phyloP scores from a whole-genome alignment of 1,140 invertebrate species.

The Drosophila equinoxialis region DNA sequence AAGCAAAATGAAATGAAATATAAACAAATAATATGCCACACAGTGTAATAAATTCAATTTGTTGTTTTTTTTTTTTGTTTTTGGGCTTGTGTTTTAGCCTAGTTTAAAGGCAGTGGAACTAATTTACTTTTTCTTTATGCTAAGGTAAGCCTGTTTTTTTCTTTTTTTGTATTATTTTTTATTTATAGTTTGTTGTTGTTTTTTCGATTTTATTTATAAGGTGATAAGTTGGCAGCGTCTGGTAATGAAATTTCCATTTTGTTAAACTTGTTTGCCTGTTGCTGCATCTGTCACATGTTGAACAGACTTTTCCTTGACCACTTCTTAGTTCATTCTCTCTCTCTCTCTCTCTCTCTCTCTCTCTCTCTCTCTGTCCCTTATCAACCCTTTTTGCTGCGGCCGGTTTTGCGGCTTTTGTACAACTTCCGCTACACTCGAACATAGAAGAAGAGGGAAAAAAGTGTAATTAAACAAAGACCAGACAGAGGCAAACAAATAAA shows the following conservation, averaged over 20 bases:
- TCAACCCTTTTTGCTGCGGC: conserved; percentile 43
- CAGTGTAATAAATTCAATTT: conserved; percentile 71
- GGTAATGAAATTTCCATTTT: conserved; percentile 37
- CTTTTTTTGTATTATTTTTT: not conserved
- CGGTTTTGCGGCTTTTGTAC: conserved; percentile 75
- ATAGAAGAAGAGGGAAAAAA: conserved; percentile 49
- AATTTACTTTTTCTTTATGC: conserved; percentile 10
- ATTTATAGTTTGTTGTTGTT: not conserved
- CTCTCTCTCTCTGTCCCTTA: not conserved
- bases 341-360: no score
- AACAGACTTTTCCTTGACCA: not conserved
- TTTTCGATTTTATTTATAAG: not conserved
- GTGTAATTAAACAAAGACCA: conserved; percentile 70
- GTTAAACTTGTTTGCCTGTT: conserved; percentile 36
- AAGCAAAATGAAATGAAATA: no score
- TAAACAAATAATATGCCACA: not conserved
- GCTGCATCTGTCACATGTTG: conserved; percentile 52
- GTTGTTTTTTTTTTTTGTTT: conserved; percentile 64
- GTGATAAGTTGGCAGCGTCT: not conserved
- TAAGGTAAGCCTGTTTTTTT: conserved; percentile 4
- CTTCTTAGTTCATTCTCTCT: not conserved
- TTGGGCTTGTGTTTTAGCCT: conserved; percentile 45
- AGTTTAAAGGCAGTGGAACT: conserved; percentile 53
- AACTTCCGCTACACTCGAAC: conserved; percentile 72
- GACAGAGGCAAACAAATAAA: conserved; percentile 29